Evolutionary conservation across 2,797 vertebrate species (phyloP).

Genomic region (Chaetophractus vellerosus): DNA sequence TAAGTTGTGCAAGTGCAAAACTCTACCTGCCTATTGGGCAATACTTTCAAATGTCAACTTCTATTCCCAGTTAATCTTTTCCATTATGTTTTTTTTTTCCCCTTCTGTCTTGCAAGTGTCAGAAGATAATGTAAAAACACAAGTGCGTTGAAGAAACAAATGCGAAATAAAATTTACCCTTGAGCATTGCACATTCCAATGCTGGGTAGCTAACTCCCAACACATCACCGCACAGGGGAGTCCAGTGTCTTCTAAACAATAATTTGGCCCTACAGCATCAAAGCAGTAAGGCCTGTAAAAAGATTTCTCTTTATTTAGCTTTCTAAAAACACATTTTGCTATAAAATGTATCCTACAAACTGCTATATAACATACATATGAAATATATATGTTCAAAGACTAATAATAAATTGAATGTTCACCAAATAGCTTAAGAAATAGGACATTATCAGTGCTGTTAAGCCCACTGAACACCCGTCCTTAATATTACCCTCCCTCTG

Average conservation of each 20-base stretch:
- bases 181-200: neutral
- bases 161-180: conserved; percentile 5
- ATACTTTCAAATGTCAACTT: conserved; percentile 30
- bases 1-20: neutral
- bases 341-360: neutral
- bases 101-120: conserved; percentile 39
- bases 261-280: neutral
- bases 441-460: neutral
- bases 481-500: neutral
- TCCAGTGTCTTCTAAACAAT: conserved; percentile 15
- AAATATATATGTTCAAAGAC: neutral
- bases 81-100: conserved; percentile 26
- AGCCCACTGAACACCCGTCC: neutral
- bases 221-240: neutral
- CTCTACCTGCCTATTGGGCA: neutral
- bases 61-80: conserved; percentile 65
- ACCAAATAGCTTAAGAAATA: conserved; percentile 1
- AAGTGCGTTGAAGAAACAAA: conserved; percentile 30
- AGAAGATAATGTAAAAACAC: conserved; percentile 57
- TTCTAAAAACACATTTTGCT: conserved; percentile 47
- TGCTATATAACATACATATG: neutral
- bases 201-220: neutral
- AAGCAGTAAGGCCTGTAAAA: neutral
- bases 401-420: conserved; percentile 18
- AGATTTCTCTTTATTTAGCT: conserved; percentile 41